Base-by-base conservation (phyloP, 2,113 vertebrate species). In the Choloepus hoffmanni region DNA sequence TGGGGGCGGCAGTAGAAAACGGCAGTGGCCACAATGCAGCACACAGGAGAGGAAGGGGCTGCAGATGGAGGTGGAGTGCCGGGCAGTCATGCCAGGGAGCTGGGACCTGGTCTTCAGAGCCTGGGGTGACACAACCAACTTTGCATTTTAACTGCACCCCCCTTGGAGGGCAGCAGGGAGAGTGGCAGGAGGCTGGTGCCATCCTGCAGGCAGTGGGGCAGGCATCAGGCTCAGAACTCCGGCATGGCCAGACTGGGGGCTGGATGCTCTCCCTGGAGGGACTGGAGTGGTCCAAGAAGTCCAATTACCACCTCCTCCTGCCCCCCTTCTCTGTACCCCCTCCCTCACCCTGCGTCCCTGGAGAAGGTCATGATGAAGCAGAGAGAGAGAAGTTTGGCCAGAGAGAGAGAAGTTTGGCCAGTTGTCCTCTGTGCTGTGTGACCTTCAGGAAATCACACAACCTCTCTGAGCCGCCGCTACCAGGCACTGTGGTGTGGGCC, bases 221-320 rank as follows among this genome's bases (percentile, higher is more conserved):
- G 50, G 48, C 0, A 11, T 19, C 72, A 8, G 15, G 15, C 78
- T 10, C 21, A 7, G 70, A 74, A 48, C 53, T 13, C 21, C 0
- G 1, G 33, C 0, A 26, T 33, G 50, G 82, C 70, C n/a, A 28
- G 33, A 0, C 53, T 9, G 5, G 18, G n/a, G 0, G 3, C 16
- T 3, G 13, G 12, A 12, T 24, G 40, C 33, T 24, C n/a, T 14
- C 73, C 62, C 63, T 23, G 18, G 14, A 11, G 40, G 5, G 18
- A 5, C 53, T 48, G 24, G 5, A 2, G 26, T 33, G 10, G 19
- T n/a, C 23, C 24, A 16, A 48, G 26, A 14, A 28, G 23, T 40
- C 16, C 1, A 62, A 28, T 30, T 13, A 2, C 15, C 26, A 0
- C 48, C 45, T 60, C 77, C 74, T 36, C 50, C 48, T 30, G 28